phyloP scores from a whole-genome alignment of 1,140 invertebrate genomes.

The Calephelis virginiensis region DNA sequence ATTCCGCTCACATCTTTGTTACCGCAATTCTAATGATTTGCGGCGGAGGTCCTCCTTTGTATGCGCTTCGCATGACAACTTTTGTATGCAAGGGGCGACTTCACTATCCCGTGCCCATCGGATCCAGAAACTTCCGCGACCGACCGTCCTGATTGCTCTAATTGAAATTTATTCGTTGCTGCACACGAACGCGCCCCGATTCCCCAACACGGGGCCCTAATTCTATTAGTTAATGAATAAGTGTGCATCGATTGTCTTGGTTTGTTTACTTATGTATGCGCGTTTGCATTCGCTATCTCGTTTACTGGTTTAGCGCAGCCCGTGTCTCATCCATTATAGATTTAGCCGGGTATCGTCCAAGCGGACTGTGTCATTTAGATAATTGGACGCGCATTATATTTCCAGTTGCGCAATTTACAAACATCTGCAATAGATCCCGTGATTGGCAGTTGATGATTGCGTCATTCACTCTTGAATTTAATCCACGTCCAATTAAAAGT shows the following conservation, averaged over 20 bases:
- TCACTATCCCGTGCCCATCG: conserved; percentile 61
- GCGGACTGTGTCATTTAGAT: conserved; percentile 70
- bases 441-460: conserved; percentile 54
- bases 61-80: conserved; percentile 51
- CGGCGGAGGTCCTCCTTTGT: conserved; percentile 65
- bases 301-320: conserved; percentile 64
- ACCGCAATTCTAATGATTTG: conserved; percentile 73
- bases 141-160: conserved; percentile 61
- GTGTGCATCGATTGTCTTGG: conserved; percentile 50
- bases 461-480: conserved; percentile 44
- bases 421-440: conserved; percentile 57
- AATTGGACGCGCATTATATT: conserved; percentile 70
- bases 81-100: conserved; percentile 60
- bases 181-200: conserved; percentile 45
- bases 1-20: conserved; percentile 70
- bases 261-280: conserved; percentile 63
- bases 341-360: conserved; percentile 57
- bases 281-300: conserved; percentile 60
- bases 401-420: conserved; percentile 54
- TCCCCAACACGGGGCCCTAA: conserved; percentile 46
- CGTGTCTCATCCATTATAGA: conserved; percentile 75
- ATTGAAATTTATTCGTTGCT: conserved; percentile 67
- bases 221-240: conserved; percentile 62
- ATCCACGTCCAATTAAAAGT: conserved; percentile 56
- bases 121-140: conserved; percentile 61